Evolutionary conservation across 2,797 vertebrate species (phyloP).

Genomic region (Gymnoscopelus microlampas): DNA sequence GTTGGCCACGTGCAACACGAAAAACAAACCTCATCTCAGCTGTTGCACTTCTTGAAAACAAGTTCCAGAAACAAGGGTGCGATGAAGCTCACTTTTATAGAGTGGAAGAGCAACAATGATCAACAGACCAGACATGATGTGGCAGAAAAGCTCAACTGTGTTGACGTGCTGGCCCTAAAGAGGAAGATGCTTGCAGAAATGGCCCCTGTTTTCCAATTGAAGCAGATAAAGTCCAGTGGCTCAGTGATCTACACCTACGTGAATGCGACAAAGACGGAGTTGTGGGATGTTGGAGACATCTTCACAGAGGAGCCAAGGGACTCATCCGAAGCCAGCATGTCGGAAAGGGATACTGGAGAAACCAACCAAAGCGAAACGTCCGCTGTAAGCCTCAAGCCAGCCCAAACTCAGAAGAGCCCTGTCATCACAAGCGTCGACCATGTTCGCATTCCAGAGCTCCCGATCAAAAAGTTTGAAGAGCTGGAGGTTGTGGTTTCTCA

Average conservation of each 20-base stretch:
- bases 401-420: constrained; percentile 5
- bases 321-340: not conserved
- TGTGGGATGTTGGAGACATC: constrained; percentile 80
- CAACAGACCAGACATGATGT: constrained; percentile 20
- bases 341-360: constrained; percentile 7
- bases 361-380: constrained; percentile 4
- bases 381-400: not conserved
- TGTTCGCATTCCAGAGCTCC: constrained; percentile 70
- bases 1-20: constrained; percentile 67
- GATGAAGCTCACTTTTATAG: constrained; percentile 34
- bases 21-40: constrained; percentile 80
- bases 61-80: constrained; percentile 49
- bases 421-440: not conserved
- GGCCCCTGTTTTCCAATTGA: constrained; percentile 69
- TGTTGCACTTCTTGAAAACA: constrained; percentile 71
- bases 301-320: constrained; percentile 20
- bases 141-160: constrained; percentile 5
- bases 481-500: constrained; percentile 76
- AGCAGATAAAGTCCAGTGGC: constrained; percentile 47
- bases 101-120: constrained; percentile 31
- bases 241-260: constrained; percentile 68
- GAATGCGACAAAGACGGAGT: constrained; percentile 76
- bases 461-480: constrained; percentile 75
- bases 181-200: constrained; percentile 20
- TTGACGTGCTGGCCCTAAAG: not conserved